These are phyloP conservation scores for Mantis religiosa DNA, from an alignment of 2,888 invertebrate genomes.

Conservation along the genomic window DNA sequence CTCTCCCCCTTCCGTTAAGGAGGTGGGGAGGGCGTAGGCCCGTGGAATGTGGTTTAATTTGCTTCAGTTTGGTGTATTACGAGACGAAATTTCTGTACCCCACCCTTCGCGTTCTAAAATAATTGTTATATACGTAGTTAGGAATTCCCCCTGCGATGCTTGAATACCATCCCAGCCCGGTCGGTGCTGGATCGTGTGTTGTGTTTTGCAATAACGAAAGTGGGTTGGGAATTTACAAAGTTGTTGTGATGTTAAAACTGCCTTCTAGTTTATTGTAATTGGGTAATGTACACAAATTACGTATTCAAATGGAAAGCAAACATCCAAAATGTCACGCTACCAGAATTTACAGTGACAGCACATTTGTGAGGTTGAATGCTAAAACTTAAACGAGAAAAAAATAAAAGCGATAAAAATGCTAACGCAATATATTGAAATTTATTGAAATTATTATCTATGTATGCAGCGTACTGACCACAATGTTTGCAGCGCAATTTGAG, in stretches of 20 bases:
- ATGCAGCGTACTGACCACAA: neutral
- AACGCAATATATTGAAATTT: neutral
- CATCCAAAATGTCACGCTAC: neutral
- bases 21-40: neutral
- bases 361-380: neutral
- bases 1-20: neutral
- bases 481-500: neutral
- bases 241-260: neutral
- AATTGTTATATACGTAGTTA: neutral
- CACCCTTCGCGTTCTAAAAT: neutral
- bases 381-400: neutral
- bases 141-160: neutral
- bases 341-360: neutral
- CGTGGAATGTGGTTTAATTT: neutral
- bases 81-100: neutral
- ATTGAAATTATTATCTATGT: neutral
- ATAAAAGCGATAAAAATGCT: neutral
- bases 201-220: neutral
- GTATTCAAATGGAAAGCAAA: neutral
- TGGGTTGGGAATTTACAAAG: neutral
- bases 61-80: neutral
- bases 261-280: neutral
- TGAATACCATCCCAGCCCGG: neutral
- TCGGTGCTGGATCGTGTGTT: neutral
- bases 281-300: neutral